Conservation (phyloP, 1,140 invertebrate species). For the Portunus trituberculatus region DNA sequence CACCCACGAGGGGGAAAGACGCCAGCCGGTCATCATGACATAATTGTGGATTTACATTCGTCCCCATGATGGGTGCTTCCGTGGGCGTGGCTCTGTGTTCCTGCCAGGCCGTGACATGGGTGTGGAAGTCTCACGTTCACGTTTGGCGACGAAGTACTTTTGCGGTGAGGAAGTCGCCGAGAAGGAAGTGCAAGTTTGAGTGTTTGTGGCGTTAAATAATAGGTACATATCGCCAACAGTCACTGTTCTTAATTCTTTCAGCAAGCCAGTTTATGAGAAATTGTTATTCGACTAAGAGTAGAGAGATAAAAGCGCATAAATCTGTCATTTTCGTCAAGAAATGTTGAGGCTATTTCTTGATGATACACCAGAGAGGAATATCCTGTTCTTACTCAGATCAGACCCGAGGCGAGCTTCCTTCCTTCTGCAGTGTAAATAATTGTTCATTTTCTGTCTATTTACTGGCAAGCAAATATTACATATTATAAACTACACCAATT, state of each 20-base stretch:
- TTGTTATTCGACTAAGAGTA: neutral
- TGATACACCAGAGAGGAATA: neutral
- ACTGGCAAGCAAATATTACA: neutral
- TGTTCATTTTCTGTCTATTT: neutral
- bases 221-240: neutral
- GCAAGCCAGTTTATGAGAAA: neutral
- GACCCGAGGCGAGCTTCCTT: neutral
- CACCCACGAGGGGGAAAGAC: neutral
- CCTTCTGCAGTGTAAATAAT: neutral
- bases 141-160: neutral
- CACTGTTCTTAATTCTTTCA: neutral
- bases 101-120: neutral
- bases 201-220: neutral
- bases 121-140: neutral
- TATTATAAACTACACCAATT: neutral
- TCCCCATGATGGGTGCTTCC: conserved; percentile 6
- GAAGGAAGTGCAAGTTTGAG: neutral
- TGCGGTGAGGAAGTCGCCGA: neutral
- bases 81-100: neutral
- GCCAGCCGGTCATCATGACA: neutral
- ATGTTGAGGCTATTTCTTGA: neutral
- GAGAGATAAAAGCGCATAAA: neutral
- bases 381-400: neutral
- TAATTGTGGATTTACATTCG: neutral
- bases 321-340: conserved; percentile 12